phyloP scores from a whole-genome alignment of 2,113 vertebrate genomes.

The Onychostruthus taczanowskii region DNA sequence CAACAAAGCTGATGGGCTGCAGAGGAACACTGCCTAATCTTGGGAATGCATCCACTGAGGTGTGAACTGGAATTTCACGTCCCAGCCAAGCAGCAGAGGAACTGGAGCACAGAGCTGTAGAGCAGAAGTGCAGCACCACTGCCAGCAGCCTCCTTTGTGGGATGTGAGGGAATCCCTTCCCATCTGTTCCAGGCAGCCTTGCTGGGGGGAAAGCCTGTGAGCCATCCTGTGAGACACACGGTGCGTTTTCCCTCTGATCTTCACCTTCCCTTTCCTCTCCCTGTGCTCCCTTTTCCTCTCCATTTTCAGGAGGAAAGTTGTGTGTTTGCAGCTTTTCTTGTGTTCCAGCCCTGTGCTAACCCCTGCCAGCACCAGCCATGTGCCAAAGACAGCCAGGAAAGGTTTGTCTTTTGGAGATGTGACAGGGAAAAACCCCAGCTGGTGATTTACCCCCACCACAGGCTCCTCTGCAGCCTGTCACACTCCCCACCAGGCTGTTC shows the following conservation, averaged over 20 bases:
- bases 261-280: neutral
- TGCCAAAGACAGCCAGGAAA: neutral
- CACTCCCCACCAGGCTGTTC: neutral
- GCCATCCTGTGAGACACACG: fast-evolving
- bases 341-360: neutral
- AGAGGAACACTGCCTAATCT: neutral
- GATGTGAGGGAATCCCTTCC: neutral
- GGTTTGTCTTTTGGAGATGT: neutral
- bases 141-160: neutral
- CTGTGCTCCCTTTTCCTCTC: neutral
- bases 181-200: neutral
- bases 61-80: neutral
- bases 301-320: neutral
- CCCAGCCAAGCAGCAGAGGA: neutral
- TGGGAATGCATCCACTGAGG: neutral
- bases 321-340: neutral
- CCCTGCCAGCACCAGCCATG: neutral
- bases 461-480: neutral
- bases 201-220: neutral
- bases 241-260: neutral
- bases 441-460: neutral
- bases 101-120: neutral
- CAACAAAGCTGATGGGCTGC: neutral
- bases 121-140: neutral
- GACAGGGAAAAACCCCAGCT: neutral